phyloP scores from a whole-genome alignment of 2,888 invertebrate species.

The Rhagium mordax region DNA sequence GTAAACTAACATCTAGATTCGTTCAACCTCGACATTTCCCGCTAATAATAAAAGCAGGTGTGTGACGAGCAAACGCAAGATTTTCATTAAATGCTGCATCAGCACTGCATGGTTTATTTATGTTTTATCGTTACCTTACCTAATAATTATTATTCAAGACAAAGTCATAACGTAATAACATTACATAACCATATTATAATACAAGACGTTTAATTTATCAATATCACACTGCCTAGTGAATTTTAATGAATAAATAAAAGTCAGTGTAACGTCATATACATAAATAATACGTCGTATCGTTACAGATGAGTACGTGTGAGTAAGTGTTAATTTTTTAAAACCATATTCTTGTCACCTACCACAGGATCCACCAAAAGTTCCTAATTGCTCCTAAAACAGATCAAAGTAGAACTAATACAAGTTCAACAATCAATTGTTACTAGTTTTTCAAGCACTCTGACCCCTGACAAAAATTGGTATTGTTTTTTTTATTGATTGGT shows the following conservation, averaged over 20 bases:
- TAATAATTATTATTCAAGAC: conserved; percentile 36
- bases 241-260: background rate
- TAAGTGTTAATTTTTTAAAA: too few relatives aligned
- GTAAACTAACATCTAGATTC: background rate
- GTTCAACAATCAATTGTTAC: too few relatives aligned
- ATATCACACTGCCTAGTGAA: conserved; percentile 12
- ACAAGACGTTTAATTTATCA: conserved; percentile 31
- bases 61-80: background rate
- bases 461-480: too few relatives aligned
- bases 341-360: too few relatives aligned
- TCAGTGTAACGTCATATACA: background rate
- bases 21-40: conserved; percentile 31
- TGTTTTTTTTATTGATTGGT: too few relatives aligned
- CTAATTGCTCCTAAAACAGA: too few relatives aligned
- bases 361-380: too few relatives aligned
- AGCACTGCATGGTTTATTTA: conserved; percentile 7
- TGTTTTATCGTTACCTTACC: conserved; percentile 17
- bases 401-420: too few relatives aligned
- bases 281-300: background rate
- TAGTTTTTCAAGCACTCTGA: too few relatives aligned
- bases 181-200: conserved; percentile 32
- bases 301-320: background rate
- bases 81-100: conserved; percentile 17
- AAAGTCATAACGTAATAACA: conserved; percentile 31
- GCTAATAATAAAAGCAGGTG: conserved; percentile 23